These are phyloP conservation scores for Leistus spinibarbis DNA, from an alignment of 2,888 invertebrate genomes.

Conservation along the genomic window DNA sequence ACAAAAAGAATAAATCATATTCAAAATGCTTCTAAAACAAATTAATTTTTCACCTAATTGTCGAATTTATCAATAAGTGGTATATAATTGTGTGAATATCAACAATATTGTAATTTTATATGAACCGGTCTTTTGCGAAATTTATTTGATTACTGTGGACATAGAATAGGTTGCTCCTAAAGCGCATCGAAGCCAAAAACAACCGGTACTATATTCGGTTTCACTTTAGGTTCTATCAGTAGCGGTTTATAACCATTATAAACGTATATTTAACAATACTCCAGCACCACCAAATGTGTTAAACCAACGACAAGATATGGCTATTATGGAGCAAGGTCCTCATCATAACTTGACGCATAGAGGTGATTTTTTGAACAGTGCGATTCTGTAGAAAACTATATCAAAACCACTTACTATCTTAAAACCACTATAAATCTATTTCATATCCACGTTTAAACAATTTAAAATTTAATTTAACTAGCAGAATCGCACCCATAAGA, in stretches of 20 bases:
- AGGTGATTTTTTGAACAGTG: slow-evolving; percentile 59
- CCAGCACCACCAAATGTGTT: slow-evolving; percentile 60
- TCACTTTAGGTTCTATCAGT: slow-evolving; percentile 79
- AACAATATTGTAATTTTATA: no score
- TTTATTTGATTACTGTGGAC: no score
- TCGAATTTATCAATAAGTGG: no score
- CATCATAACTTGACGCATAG: slow-evolving; percentile 74
- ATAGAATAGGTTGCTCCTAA: background rate
- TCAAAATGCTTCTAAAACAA: no score
- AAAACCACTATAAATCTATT: no score
- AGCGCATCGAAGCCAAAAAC: background rate
- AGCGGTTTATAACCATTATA: slow-evolving; percentile 99
- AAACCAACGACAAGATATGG: slow-evolving; percentile 56
- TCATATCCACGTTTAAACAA: no score
- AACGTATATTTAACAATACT: slow-evolving; percentile 93
- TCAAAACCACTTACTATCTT: background rate
- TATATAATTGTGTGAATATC: no score
- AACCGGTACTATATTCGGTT: background rate
- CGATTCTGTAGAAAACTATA: background rate
- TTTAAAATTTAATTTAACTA: no score
- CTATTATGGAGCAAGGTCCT: slow-evolving; percentile 69
- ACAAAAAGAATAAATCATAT: no score
- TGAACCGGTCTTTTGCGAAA: no score
- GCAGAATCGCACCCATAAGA: no score
- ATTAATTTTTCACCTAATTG: no score